phyloP scores from a whole-genome alignment of 2,888 invertebrate species.

The Aspidiotus destructor region DNA sequence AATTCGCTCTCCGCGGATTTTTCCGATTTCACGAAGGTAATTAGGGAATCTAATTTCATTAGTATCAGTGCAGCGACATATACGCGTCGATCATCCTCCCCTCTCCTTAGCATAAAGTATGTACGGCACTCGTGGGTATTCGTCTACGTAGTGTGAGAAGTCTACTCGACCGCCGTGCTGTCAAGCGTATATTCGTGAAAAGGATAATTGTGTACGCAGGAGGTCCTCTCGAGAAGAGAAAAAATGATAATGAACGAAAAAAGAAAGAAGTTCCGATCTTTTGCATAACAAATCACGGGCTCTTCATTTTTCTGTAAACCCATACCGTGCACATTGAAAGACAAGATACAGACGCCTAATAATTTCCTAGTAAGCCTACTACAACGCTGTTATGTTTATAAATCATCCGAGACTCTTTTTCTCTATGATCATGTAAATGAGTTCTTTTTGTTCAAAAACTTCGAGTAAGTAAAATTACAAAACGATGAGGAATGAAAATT shows the following conservation, averaged over 20 bases:
- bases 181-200: neutral
- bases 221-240: neutral
- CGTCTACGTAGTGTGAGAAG: no score
- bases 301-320: neutral
- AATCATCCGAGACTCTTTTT: constrained; percentile 15
- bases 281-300: constrained; percentile 11
- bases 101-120: no score
- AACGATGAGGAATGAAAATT: neutral
- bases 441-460: constrained; percentile 24
- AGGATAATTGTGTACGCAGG: neutral
- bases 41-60: no score
- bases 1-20: no score
- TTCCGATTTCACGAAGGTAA: no score
- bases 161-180: no score
- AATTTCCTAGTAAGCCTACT: no score
- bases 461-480: neutral
- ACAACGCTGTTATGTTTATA: neutral
- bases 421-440: constrained; percentile 31
- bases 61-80: no score
- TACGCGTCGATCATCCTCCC: no score
- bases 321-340: neutral
- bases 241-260: neutral
- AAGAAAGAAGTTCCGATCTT: neutral
- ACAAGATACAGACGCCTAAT: no score
- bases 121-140: no score